Evolutionary conservation across 2,888 invertebrate genomes (phyloP), one percentile per base, ranked within the genome.

Genomic region (Tachina lurida): DNA sequence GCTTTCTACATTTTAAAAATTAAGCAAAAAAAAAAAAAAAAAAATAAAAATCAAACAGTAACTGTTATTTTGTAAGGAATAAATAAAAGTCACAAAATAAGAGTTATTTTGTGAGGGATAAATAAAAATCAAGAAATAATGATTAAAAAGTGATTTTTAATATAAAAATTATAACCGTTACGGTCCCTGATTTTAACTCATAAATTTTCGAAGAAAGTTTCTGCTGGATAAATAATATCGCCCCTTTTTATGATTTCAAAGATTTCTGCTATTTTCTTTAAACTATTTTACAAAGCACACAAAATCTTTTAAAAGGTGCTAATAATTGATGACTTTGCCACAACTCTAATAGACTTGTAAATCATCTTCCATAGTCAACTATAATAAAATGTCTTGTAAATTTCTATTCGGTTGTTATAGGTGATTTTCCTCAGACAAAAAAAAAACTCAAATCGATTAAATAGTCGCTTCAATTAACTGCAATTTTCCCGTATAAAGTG

Each of bases 401-500:
- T 84, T 78, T 84, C 67, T 84, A 67, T 52, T 67, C 67, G 67
- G 54, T 84, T 73, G 73, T 74, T 77, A 62, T 62, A 54, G 77
- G 54, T 47, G 73, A 78, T 84, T 84, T 83, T 84, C 73, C 63
- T 75, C 22, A 73, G 67, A 67, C 58, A 43, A 17, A 62, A 70
- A 45, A 54, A 39, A 65, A 47, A 82, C 39, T 43, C 43, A 83
- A 77, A 83, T 86, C 76, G 83, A 86, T 86, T 86, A 86, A 83
- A 86, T 80, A 79, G 86, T 60, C 79, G 79, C 84, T 82, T 87
- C 84, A 87, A 87, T 87, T 87, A 87, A 81, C 86, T 73, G 73
- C 78, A 87, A 88, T 88, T 88, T 88, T 86, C 79, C 73, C 73
- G 73, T 77, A 87, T 87, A 88, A 88, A 89, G 87, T 88, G 86